Evolutionary conservation across 2,888 invertebrate species (phyloP), one percentile per base, ranked within the genome.

Genomic region (Spodoptera littoralis): DNA sequence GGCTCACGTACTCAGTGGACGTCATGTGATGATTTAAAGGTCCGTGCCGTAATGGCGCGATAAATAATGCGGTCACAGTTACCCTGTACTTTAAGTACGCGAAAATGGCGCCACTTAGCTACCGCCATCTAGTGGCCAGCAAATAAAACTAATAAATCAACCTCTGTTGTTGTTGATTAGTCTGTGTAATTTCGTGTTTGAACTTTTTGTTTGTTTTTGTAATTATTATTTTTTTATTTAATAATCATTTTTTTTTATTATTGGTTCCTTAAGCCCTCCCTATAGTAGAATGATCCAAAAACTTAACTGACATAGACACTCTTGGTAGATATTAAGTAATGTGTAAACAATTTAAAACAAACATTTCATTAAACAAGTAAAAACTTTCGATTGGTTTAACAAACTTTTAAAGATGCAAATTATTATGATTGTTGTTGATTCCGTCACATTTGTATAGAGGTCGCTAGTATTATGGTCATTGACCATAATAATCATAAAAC

Each of bases 21-120:
- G 94, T 93, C 94, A 92, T 90, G 90, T 88, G 92, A 95, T 95
- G 95, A 95, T 95, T 95, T 95, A 95, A 91, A 88, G 92, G 88
- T 82, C 87, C 84, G 85, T 85, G 88, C 90, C 84, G 91, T 95
- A 95, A 95, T 95, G 95, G 95, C 81, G 91, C 94, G 92, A 95
- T 95, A 95, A 95, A 95, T 95, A 94, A 93, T 89, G 83, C 88
- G 92, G 93, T 90, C 91, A 92, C 90, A 88, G 79, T 77, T 81
- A 81, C 79, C 77, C 81, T 76, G 80, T 82, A 82, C 77, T 79
- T 81, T 85, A 91, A 91, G 90, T 90, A 90, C 88, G 84, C 88
- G 87, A 89, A 88, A 91, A 90, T 89, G 90, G 88, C 85, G 84
- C 88, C 90, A 90, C 91, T 91, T 91, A 92, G 86, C 84, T 82